Evolutionary conservation across 2,113 vertebrate genomes (phyloP).

Genomic region (Dasyornis broadbenti): DNA sequence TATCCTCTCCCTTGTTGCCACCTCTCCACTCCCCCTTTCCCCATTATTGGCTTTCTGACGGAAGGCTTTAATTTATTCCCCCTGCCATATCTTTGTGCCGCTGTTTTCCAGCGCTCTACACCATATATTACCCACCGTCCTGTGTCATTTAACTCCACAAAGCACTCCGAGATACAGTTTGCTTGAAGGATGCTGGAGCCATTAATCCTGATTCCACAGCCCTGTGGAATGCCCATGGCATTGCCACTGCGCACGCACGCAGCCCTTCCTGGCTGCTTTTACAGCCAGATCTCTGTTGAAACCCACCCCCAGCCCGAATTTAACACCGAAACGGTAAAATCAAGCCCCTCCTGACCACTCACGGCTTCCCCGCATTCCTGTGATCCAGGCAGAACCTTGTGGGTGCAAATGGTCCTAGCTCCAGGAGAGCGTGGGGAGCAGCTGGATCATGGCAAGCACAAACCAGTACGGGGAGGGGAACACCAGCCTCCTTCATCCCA

Average conservation of each 20-base stretch:
- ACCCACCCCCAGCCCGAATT: neutral
- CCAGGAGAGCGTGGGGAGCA: fast-evolving
- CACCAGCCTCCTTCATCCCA: fast-evolving
- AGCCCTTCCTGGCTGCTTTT: neutral
- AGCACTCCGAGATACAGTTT: slow-evolving; percentile 23
- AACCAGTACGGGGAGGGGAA: neutral
- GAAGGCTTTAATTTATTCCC: slow-evolving; percentile 63
- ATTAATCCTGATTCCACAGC: slow-evolving; percentile 43
- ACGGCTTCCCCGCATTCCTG: fast-evolving
- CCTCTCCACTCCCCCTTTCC: slow-evolving; percentile 26
- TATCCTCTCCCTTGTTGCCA: slow-evolving; percentile 29
- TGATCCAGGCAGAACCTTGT: fast-evolving
- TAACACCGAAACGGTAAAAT: neutral
- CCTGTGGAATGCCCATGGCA: neutral
- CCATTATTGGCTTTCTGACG: slow-evolving; percentile 43
- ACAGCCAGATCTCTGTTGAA: fast-evolving
- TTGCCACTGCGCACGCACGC: fast-evolving
- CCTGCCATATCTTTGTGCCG: neutral
- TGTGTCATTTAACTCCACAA: slow-evolving; percentile 62
- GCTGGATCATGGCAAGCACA: neutral
- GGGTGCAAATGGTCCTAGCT: neutral
- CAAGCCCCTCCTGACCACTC: neutral
- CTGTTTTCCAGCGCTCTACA: slow-evolving; percentile 33
- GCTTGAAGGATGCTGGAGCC: slow-evolving; percentile 42
- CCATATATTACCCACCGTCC: slow-evolving; percentile 55